Conservation (phyloP, 1,140 invertebrate genomes). For the Drosophila pruinosa region DNA sequence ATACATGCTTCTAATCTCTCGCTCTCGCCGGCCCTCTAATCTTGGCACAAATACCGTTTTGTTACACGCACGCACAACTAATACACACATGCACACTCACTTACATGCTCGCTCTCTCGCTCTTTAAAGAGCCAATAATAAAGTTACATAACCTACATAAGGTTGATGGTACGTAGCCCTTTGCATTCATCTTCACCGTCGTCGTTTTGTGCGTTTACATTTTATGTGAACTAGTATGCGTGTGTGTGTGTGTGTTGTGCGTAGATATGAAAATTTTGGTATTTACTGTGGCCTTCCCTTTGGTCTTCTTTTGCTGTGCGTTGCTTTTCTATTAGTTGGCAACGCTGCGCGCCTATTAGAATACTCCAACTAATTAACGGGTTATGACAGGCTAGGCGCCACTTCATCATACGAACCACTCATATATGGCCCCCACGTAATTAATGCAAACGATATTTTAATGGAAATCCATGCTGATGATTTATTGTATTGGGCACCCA, state of each 20-base stretch:
- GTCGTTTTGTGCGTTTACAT: constrained; percentile 2
- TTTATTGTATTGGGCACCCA: not conserved
- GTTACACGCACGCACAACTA: constrained; percentile 5
- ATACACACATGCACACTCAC: constrained; percentile 10
- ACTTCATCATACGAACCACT: constrained; percentile 69
- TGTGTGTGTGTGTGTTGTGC: not conserved
- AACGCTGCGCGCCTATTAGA: constrained; percentile 72
- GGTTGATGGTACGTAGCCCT: constrained; percentile 49
- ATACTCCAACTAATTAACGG: constrained; percentile 83
- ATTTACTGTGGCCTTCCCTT: constrained; percentile 25
- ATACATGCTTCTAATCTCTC: constrained; percentile 5
- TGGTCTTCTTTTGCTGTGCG: constrained; percentile 15
- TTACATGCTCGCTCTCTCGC: constrained; percentile 9
- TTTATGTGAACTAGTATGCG: constrained; percentile 36
- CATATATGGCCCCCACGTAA: constrained; percentile 8
- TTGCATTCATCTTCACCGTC: constrained; percentile 34
- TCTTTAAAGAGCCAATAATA: constrained; percentile 48
- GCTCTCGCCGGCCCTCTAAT: constrained; percentile 12
- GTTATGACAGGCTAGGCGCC: constrained; percentile 78
- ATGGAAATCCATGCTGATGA: constrained; percentile 13
- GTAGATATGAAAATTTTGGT: constrained; percentile 11
- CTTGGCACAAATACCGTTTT: constrained; percentile 14
- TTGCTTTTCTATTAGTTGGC: not conserved
- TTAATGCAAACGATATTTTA: constrained; percentile 33
- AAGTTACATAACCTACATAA: constrained; percentile 40